Percentiles rank a stretch among this genome's conserved stretches.
These are phyloP conservation scores for Sialia sialis DNA, from an alignment of 2,113 vertebrate species.

Conservation along the genomic window DNA sequence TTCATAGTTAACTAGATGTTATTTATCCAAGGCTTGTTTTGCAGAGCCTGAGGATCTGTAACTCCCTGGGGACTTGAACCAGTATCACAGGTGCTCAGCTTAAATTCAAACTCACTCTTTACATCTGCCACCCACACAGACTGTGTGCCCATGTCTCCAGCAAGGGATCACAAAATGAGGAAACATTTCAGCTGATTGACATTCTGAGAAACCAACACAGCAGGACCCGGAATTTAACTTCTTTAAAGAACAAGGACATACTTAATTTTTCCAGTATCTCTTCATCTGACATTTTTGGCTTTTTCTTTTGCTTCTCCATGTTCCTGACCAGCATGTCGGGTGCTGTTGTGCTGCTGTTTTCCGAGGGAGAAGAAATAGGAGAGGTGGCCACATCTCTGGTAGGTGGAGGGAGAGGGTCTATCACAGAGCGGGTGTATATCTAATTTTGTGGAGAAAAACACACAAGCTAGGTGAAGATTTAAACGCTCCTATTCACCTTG, in stretches of 20 bases:
- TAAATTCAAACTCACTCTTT: neutral
- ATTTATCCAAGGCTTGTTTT: neutral
- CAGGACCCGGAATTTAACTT: neutral
- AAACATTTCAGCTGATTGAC: neutral
- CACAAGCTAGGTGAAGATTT: neutral
- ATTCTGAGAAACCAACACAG: neutral
- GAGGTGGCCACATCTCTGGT: conserved; percentile 91
- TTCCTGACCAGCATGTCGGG: conserved; percentile 78
- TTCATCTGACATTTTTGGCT: conserved; percentile 97
- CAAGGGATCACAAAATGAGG: neutral
- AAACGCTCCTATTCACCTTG: neutral
- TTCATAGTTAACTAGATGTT: neutral
- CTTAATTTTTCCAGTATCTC: conserved; percentile 97
- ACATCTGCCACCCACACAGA: neutral
- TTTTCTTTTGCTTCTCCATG: conserved; percentile 89
- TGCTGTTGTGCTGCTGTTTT: conserved; percentile 64
- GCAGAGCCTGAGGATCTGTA: neutral
- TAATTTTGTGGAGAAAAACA: conserved; percentile 51
- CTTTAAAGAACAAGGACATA: conserved; percentile 63
- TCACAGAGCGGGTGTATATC: conserved; percentile 96
- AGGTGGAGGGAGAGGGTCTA: conserved; percentile 85
- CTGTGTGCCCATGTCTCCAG: neutral
- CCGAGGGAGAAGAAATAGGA: conserved; percentile 79
- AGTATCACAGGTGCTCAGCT: neutral
- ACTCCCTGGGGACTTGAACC: neutral